A percentile compares a stretch with the other conserved stretches of the same genome.
These are phyloP conservation scores for Junonia oenone DNA, from an alignment of 2,888 invertebrate species.

Conservation along the genomic window DNA sequence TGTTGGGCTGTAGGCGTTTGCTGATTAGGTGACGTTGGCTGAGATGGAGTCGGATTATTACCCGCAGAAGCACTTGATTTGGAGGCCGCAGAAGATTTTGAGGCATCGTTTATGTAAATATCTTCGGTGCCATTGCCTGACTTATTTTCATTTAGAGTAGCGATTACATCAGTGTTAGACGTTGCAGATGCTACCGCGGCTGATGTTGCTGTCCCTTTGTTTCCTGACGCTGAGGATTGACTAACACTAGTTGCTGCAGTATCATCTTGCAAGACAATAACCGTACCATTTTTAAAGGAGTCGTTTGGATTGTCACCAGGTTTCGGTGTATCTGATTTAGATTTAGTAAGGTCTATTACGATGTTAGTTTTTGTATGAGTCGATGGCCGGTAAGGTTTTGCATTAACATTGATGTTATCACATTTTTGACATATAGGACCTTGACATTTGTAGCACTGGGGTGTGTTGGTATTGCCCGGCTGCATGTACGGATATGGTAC, in stretches of 20 bases:
- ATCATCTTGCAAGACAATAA: slow-evolving; percentile 29
- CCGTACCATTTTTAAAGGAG: slow-evolving; percentile 23
- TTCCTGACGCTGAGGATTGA: slow-evolving; percentile 17
- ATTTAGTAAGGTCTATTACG: slow-evolving; percentile 34
- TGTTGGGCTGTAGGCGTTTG: not conserved
- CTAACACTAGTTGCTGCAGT: slow-evolving; percentile 30
- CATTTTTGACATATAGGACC: slow-evolving; percentile 25
- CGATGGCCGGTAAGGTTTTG: slow-evolving; percentile 3
- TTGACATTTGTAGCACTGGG: slow-evolving; percentile 19
- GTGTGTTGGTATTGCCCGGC: slow-evolving; percentile 1
- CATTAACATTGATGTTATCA: slow-evolving; percentile 8
- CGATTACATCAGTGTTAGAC: slow-evolving; percentile 29
- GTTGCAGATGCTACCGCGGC: slow-evolving; percentile 27
- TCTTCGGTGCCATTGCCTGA: slow-evolving; percentile 23
- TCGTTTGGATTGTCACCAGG: not conserved
- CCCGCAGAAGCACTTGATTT: slow-evolving; percentile 15
- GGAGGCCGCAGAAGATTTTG: slow-evolving; percentile 26
- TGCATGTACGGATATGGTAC: slow-evolving; percentile 30
- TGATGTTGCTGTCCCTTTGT: slow-evolving; percentile 20
- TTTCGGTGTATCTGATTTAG: slow-evolving; percentile 12
- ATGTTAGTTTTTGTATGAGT: slow-evolving; percentile 34
- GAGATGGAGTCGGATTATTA: not conserved
- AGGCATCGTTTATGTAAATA: slow-evolving; percentile 29
- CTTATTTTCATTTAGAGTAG: slow-evolving; percentile 25
- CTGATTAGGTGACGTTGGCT: not conserved